Percentiles rank a stretch among this genome's conserved stretches.
Conservation (phyloP, 2,888 invertebrate species). For the Caprella mutica region DNA sequence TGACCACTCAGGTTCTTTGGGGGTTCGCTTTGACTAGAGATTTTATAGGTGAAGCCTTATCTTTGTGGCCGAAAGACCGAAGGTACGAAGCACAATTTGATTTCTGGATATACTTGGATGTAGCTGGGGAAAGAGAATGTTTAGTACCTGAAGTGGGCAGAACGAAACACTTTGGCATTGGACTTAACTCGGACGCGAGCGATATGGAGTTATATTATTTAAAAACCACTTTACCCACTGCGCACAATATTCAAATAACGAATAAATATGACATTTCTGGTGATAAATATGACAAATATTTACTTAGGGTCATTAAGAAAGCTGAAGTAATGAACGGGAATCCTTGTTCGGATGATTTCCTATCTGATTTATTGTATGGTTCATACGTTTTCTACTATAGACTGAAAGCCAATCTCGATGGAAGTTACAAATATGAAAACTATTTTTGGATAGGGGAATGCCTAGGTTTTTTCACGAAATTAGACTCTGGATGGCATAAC, state of each 20-base stretch:
- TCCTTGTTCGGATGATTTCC: conserved; percentile 15
- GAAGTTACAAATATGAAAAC: conserved; percentile 2
- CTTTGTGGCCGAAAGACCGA: conserved; percentile 11
- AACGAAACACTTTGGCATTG: conserved; percentile 20
- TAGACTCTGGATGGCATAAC: conserved; percentile 13
- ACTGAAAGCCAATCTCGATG: conserved; percentile 1
- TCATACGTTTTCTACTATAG: conserved; percentile 19
- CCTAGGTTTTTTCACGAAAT: conserved; percentile 19
- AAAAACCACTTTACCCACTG: conserved; percentile 4
- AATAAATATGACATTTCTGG: conserved; percentile 2
- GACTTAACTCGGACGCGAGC: conserved; percentile 17
- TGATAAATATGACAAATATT: conserved; percentile 4
- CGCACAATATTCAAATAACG: conserved; percentile 5
- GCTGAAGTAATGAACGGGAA: conserved; percentile 16
- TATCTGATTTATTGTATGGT: conserved; percentile 6
- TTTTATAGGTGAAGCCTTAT: conserved; percentile 23
- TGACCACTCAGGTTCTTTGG: conserved; percentile 22
- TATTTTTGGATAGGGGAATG: conserved; percentile 12
- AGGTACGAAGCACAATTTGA: conserved; percentile 15
- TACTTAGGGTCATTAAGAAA: background rate
- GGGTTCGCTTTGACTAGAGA: conserved; percentile 22
- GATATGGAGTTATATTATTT: conserved; percentile 18
- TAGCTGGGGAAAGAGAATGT: conserved; percentile 15
- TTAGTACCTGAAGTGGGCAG: conserved; percentile 21
- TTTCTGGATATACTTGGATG: conserved; percentile 17